Evolutionary conservation across 2,113 vertebrate species (phyloP), one percentile per base, ranked within the genome.

Genomic region (Penelope pileata): DNA sequence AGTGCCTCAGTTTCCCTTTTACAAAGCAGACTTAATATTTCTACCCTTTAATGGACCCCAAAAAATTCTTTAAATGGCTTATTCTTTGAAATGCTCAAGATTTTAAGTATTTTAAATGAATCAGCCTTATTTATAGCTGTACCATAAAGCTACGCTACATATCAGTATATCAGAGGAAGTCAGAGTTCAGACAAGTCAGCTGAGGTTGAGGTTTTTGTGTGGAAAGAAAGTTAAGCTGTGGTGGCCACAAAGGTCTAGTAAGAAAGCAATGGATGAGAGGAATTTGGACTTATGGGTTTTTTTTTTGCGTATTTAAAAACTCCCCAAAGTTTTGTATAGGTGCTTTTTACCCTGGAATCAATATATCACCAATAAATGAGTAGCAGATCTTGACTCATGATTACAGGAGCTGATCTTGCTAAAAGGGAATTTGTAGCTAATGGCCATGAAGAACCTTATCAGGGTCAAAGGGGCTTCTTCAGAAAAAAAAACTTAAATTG

Each of bases 61-160:
- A n/a, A 54, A 87, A 16, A 74, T 56, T 42, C 19, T n/a, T 83
- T 80, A 88, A 95, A 86, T 60, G 72, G 9, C 17, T 91, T 1
- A 36, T 91, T 87, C 68, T 91, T 87, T 90, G 67, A 91, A 97
- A 90, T 93, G 23, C 24, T 90, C 22, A 90, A 77, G 48, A 74
- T 91, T 94, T 93, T 69, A 92, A 93, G 54, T 67, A 63, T 24
- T 16, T n/a, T 40, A 90, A 90, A 91, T 83, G 63, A 79, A 91
- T 94, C 70, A 74, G 32, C 38, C 74, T 93, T 93, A 91, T 80
- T 92, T 94, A 87, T 43, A 67, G 54, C 63, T 82, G 48, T 82
- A 56, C 32, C 74, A 81, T 88, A 93, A 96, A 88, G 40, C 76
- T 75, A 56, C 66, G 88, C 86, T 90, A 59, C 70, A 9, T 69